Evolutionary conservation across 53 echinoderm and acorn worm genomes (phyloP), one percentile per base, ranked within the genome.

Genomic region (Echinometra lucunter): DNA sequence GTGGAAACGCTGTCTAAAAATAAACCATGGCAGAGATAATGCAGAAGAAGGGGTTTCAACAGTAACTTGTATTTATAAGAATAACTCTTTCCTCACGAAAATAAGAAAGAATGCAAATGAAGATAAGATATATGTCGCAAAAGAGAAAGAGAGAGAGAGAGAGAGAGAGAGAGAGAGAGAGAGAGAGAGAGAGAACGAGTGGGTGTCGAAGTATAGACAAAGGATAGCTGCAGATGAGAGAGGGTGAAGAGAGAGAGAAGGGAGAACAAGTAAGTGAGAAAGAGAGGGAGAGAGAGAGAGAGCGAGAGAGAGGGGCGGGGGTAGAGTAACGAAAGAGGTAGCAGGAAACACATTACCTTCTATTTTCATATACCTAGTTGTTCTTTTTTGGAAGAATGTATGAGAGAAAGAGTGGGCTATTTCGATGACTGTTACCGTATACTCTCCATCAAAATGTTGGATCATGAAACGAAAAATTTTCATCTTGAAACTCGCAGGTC

Each of bases 401-500:
- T 13, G 53, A 30, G 28, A 19, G 38, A 7, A 38, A 21, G 18
- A 78, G 78, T 23, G 11, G 21, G 35, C 78, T 78, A 42, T 78
- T 78, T 78, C 30, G 53, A 53, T 63, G 72, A 72, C 72, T 72
- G 72, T 35, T 32, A n/a, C n/a, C n/a, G n/a, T n/a, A 35, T 72
- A 72, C 35, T 72, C 15, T 28, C 11, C 12, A 11, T 34, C 32
- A 15, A 38, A 69, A 75, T 75, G 70, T 70, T 75, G 37, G 38
- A 38, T 75, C 75, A 40, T 75, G 75, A 75, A 75, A 34, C 34
- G 30, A 35, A 53, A 1, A n/a, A 72, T 44, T 82, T 85, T 47
- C 85, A 85, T 85, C 85, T 47, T 49, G 85, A 85, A 85, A 85
- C 85, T 49, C n/a, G 49, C 6, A 49, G 38, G 23, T 89, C 89